Evolutionary conservation across 2,888 invertebrate species (phyloP), one percentile per base, ranked within the genome.

Genomic region (Himalopsyche kuldschensis): DNA sequence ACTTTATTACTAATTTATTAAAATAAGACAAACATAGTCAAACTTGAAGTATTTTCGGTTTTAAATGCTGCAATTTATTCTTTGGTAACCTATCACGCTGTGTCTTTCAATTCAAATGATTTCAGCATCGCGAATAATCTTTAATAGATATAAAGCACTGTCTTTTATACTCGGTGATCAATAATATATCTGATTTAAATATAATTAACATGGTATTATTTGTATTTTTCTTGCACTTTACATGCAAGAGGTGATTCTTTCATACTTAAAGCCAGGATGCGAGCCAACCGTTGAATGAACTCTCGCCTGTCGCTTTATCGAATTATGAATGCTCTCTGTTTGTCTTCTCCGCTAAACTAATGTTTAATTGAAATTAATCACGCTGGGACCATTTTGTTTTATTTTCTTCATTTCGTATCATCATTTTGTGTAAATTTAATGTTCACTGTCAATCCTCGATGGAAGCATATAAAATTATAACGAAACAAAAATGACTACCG

Each of bases 231-330:
- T 76, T 81, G 81, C 76, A 81, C 55, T 81, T 83, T 83, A 83
- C 83, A 83, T 83, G 80, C 83, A 80, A 83, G 83, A 41, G 48
- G 83, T 82, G 82, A 82, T 82, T 79, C 27, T 78, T 17, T 79
- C 20, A 75, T 82, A 82, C 82, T 82, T 82, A 78, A 46, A 47
- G 76, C 41, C 35, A 76, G 24, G 20, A 76, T 76, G 35, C 11
- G 35, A 76, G 76, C 76, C 35, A 69, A 69, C 69, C 4, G 24
- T 69, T 69, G 69, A 27, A 24, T 20, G 3, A 69, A 69, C 15
- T 69, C 69, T 69, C 27, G 27, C 15, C 27, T 69, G 24, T 69
- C 15, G 1, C 69, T 6, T 69, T 69, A 69, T 30, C 27, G 30
- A 27, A 69, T 27, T 69, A 15, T 4, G 69, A 69, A 30, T 4